Base-by-base conservation (phyloP, 2,797 vertebrate species). In the Cossypha caffra region DNA sequence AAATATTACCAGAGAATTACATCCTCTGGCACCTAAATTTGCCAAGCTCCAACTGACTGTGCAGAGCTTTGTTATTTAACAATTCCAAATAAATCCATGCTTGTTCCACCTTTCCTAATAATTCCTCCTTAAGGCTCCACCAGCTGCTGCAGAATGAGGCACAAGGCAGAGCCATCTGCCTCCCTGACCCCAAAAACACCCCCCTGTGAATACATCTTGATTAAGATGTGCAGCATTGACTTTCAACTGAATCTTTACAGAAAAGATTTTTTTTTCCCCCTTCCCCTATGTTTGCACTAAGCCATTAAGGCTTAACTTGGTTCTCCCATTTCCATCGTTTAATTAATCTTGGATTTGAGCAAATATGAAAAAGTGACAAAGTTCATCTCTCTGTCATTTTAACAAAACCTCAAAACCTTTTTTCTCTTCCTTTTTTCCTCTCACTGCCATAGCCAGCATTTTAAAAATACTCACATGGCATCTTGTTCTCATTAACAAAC, bases 121-220 rank as follows among this genome's bases (percentile, higher is more conserved):
- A 96, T 72, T 86, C 82, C 64, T 66, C 69, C 52, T 89, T 31
- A 33, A 93, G 75, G 78, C 76, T 76, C 16, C 83, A 75, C 5
- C 94, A 97, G 91, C 92, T 96, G 95, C 86, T 78, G 25, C 80
- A 42, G 75, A 61, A 82, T 4, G 61, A 93, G 93, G 20, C 88
- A 66, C 90, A 35, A 38, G 8, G 76, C 88, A 51, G 81, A 93
- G 91, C 93, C 81, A 93, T 96, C 95, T 96, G 96, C 81, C 81
- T 90, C 31, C 77, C 17, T 64, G 92, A 95, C 91, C 91, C 88
- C 47, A 50, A 52, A 95, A 95, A 89, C 68, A 59, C 48, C 77
- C 83, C 55, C 38, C 81, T 52, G 80, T 4, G 79, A 73, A 61
- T 50, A 43, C 47, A 75, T 7, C 68, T 38, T 87, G 89, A 96